These are phyloP conservation scores for Volucella zonaria DNA, from an alignment of 2,888 invertebrate genomes.

Conservation along the genomic window DNA sequence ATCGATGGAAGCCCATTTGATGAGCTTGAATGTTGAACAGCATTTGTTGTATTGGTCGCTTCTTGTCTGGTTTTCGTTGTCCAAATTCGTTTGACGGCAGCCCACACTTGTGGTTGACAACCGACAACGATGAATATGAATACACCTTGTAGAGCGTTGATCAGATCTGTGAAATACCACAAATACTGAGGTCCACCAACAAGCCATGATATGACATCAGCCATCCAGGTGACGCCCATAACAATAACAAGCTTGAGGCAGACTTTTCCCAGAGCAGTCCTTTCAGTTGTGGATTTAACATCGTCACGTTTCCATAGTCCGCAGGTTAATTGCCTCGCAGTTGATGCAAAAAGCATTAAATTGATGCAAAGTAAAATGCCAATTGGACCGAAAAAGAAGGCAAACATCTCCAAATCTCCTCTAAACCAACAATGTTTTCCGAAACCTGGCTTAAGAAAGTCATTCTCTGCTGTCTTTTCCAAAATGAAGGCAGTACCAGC, in stretches of 20 bases:
- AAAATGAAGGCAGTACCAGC: slow-evolving; percentile 89
- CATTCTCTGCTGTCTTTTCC: slow-evolving; percentile 86
- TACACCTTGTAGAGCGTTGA: slow-evolving; percentile 93
- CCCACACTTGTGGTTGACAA: slow-evolving; percentile 92
- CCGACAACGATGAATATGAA: slow-evolving; percentile 95
- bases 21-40: slow-evolving; percentile 88
- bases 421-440: slow-evolving; percentile 93
- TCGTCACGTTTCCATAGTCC: slow-evolving; percentile 94
- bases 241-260: slow-evolving; percentile 93
- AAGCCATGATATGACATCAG: slow-evolving; percentile 92
- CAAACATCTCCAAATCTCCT: slow-evolving; percentile 90
- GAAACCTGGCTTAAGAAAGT: slow-evolving; percentile 89
- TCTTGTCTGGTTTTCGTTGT: slow-evolving; percentile 85
- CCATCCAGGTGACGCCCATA: slow-evolving; percentile 91
- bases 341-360: slow-evolving; percentile 90
- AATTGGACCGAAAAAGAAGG: slow-evolving; percentile 93
- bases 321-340: slow-evolving; percentile 92
- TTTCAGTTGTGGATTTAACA: slow-evolving; percentile 91
- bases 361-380: slow-evolving; percentile 91
- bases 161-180: slow-evolving; percentile 93
- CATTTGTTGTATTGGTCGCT: slow-evolving; percentile 85
- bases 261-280: slow-evolving; percentile 91
- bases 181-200: slow-evolving; percentile 90
- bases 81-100: slow-evolving; percentile 87
- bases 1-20: slow-evolving; percentile 92